Evolutionary conservation across 2,113 vertebrate species (phyloP), one percentile per base, ranked within the genome.

Genomic region (Lampris megalopsis): DNA sequence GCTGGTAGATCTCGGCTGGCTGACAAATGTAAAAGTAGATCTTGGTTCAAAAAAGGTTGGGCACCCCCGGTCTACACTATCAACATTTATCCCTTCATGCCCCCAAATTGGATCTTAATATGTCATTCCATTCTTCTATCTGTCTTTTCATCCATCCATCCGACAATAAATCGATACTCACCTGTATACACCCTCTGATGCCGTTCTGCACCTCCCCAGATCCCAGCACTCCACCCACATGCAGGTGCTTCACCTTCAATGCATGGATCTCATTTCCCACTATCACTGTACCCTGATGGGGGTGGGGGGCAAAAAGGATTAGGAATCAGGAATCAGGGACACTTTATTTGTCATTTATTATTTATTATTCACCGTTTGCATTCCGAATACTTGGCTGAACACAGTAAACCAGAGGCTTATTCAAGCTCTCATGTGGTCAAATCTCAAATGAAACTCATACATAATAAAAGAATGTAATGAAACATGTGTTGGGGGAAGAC

Each of bases 151-250:
- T 10, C 54, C 13, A 57, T n/a, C 54, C 54, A 0, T 40, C 13
- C 40, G 6, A n/a, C 59, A 38, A 13, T 62, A 38, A 4, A 38
- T 73, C 45, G 47, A 2, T 45, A 52, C 91, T 94, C 86, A 98
- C 98, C 97, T 99, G 98, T 91, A 99, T 95, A 84, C 98, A 99
- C 83, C 98, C 98, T 84, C 91, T 94, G 83, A 99, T 95, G 52
- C 98, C 98, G 1, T 93, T 96, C 89, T 96, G 96, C 82, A 95
- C 95, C 79, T 97, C 95, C 75, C 96, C 96, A 11, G 95, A 92
- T 49, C 93, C 95, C 71, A 96, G 90, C 83, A 98, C 92, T 81
- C 97, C 97, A 59, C 97, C 98, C 60, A 99, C 95, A 0, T 98
- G 96, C 71, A 99, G 95, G 73, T 96, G 96, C 90, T 99, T 99